Conservation (phyloP, 2,797 vertebrate genomes). For the Botia almorhae region DNA sequence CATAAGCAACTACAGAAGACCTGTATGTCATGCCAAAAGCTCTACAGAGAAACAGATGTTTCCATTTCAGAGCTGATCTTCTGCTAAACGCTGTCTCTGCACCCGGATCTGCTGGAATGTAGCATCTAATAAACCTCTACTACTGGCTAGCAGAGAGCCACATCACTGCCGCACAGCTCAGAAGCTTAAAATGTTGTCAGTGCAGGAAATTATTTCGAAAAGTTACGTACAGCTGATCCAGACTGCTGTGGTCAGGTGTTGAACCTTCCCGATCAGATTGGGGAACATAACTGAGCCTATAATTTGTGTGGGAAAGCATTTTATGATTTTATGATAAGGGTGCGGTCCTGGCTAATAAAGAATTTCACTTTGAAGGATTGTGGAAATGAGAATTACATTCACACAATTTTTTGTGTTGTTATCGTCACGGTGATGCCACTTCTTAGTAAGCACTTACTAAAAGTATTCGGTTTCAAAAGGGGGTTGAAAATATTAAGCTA, state of each 20-base stretch:
- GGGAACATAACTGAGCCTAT: neutral
- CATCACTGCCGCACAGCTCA: neutral
- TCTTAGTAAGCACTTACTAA: neutral
- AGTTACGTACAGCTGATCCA: neutral
- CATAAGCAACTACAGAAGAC: too few species aligned
- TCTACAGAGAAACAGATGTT: constrained; percentile 50
- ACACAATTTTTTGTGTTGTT: neutral
- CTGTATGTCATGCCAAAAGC: neutral
- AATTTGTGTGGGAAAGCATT: neutral
- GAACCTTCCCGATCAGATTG: neutral
- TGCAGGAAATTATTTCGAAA: neutral
- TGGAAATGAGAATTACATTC: neutral
- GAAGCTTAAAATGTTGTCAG: neutral
- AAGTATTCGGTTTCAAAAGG: neutral
- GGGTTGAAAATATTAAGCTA: neutral
- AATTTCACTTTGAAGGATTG: neutral
- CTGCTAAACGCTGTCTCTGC: constrained; percentile 17
- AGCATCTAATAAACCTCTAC: constrained; percentile 29
- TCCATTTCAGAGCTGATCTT: constrained; percentile 35
- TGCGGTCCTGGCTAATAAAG: neutral
- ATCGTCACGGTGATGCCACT: neutral
- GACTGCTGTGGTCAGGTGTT: too few species aligned
- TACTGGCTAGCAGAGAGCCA: neutral
- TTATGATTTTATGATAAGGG: neutral
- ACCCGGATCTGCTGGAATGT: neutral